Evolutionary conservation across 2,888 invertebrate genomes (phyloP).

Genomic region (Polydrusus cervinus): DNA sequence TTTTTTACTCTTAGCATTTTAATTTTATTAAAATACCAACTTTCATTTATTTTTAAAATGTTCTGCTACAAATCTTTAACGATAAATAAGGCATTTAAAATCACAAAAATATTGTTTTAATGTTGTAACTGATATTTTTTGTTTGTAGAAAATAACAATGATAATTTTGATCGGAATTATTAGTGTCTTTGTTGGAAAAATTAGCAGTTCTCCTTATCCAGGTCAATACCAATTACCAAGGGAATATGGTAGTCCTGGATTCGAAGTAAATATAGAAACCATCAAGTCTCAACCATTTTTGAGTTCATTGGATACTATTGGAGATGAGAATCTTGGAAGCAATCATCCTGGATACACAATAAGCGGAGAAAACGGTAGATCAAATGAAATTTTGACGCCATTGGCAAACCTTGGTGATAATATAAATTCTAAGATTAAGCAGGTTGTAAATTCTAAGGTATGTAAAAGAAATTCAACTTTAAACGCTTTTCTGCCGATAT

Average conservation of each 20-base stretch:
- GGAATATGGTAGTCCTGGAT: neutral
- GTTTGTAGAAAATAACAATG: neutral
- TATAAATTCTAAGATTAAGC: slow-evolving; percentile 44
- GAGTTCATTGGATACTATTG: slow-evolving; percentile 29
- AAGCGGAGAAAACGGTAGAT: neutral
- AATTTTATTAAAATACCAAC: neutral
- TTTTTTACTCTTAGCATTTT: no score
- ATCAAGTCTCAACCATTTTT: slow-evolving; percentile 11
- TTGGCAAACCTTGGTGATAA: slow-evolving; percentile 40
- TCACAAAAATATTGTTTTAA: no score
- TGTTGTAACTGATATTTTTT: neutral
- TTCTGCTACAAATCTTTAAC: no score
- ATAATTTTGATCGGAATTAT: neutral
- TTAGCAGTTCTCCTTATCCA: slow-evolving; percentile 18
- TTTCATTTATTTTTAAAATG: no score
- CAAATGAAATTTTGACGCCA: slow-evolving; percentile 34
- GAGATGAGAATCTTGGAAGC: slow-evolving; percentile 38
- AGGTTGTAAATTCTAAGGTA: slow-evolving; percentile 48
- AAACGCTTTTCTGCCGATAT: no score
- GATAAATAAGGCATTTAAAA: no score
- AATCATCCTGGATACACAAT: slow-evolving; percentile 3
- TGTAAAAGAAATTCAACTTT: neutral
- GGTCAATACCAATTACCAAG: slow-evolving; percentile 11
- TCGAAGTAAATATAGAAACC: slow-evolving; percentile 4
- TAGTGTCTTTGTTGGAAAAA: neutral